Percentiles rank a stretch among this genome's conserved stretches.
Evolutionary conservation across 2,113 vertebrate genomes (phyloP).

Genomic region (Octodon degus): DNA sequence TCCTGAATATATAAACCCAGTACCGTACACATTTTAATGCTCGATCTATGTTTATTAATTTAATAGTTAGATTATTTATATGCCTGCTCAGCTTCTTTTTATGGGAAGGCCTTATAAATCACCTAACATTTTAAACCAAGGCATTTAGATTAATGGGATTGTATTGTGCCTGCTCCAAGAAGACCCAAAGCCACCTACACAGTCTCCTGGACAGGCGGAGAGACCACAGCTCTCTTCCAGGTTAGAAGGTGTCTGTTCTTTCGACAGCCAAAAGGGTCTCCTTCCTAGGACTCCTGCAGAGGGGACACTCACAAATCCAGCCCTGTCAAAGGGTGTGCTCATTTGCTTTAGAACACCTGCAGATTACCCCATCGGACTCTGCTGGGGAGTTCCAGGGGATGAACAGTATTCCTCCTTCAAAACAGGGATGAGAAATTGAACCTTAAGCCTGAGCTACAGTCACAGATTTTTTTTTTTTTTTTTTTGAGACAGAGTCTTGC

Average conservation of each 20-base stretch:
- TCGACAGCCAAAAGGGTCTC: neutral
- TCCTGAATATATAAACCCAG: neutral
- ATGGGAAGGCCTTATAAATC: slow-evolving; percentile 24
- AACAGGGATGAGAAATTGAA: neutral
- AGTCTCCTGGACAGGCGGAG: neutral
- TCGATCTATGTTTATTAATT: neutral
- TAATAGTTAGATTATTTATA: slow-evolving; percentile 23
- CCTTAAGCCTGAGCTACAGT: neutral
- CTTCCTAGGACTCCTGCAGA: neutral
- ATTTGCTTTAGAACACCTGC: neutral
- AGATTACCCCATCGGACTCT: neutral
- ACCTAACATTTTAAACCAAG: neutral
- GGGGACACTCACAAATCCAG: neutral
- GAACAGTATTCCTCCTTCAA: neutral
- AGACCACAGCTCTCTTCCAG: neutral
- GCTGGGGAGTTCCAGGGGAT: neutral
- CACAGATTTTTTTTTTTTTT: neutral
- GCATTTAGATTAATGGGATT: neutral
- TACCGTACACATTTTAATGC: neutral
- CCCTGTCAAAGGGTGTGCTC: neutral
- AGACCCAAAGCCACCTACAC: neutral
- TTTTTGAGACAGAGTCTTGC: neutral
- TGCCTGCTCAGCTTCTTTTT: neutral
- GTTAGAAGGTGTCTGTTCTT: neutral
- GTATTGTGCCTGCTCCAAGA: neutral